These are phyloP conservation scores for Pseudolycoriella hygida DNA, from an alignment of 2,888 invertebrate species.

Conservation along the genomic window DNA sequence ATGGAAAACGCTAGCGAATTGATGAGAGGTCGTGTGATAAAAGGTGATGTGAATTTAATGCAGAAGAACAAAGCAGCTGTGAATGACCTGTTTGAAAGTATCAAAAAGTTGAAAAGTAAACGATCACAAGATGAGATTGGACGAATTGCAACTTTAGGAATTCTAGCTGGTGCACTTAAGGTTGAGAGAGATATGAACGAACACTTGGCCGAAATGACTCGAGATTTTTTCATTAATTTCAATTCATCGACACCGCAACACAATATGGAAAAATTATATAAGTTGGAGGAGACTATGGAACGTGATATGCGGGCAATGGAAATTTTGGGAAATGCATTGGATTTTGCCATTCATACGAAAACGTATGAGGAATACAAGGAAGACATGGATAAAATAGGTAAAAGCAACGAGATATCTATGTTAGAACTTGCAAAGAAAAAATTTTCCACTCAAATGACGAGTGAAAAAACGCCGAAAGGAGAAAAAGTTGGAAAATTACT, in stretches of 20 bases:
- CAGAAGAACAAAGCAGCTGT: background rate
- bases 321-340: slow-evolving; percentile 21
- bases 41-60: background rate
- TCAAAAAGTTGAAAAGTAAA: slow-evolving; percentile 19
- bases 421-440: background rate
- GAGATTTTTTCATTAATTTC: slow-evolving; percentile 19
- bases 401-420: background rate
- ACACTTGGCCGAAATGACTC: slow-evolving; percentile 17
- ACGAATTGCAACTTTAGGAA: slow-evolving; percentile 20
- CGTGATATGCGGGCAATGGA: slow-evolving; percentile 21
- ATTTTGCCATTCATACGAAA: slow-evolving; percentile 14
- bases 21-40: background rate
- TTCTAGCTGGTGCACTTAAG: slow-evolving; percentile 22
- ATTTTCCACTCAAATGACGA: background rate
- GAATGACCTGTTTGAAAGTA: slow-evolving; percentile 16
- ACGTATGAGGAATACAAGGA: background rate
- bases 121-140: slow-evolving; percentile 19
- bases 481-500: background rate
- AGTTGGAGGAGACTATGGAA: slow-evolving; percentile 20
- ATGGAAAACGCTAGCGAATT: no score
- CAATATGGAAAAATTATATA: slow-evolving; percentile 17
- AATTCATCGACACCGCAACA: slow-evolving; percentile 13
- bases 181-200: slow-evolving; percentile 22
- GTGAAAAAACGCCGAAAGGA: background rate
- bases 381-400: background rate